phyloP scores from a whole-genome alignment of 2,888 invertebrate genomes.

The Meloe dianella region DNA sequence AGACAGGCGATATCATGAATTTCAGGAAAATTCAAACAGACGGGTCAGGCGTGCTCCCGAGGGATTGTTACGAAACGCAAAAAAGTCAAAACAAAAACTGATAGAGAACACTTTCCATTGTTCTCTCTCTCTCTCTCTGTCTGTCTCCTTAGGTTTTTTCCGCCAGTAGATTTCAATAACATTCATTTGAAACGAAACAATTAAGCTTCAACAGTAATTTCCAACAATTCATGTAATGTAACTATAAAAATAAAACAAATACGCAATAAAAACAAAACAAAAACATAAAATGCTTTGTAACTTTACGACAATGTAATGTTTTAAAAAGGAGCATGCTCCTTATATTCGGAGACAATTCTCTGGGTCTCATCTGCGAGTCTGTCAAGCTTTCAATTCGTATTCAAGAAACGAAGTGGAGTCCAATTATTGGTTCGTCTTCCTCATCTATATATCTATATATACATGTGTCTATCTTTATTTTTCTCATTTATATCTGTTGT shows the following conservation, averaged over 20 bases:
- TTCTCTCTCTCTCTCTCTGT: background rate
- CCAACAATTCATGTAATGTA: background rate
- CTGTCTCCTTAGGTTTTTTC: too few species aligned
- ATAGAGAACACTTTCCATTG: background rate
- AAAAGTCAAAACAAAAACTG: conserved; percentile 1
- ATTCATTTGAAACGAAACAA: background rate
- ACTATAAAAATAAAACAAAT: background rate
- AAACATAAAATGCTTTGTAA: background rate
- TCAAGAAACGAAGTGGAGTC: conserved; percentile 41
- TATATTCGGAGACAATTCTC: conserved; percentile 40
- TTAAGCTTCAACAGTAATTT: background rate
- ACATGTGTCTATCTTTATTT: conserved; percentile 26
- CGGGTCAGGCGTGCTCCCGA: background rate
- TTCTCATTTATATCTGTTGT: background rate
- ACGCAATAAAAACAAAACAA: background rate
- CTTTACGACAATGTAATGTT: background rate
- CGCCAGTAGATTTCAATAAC: background rate
- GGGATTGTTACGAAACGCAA: background rate
- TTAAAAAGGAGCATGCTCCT: conserved; percentile 32
- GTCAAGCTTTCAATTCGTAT: conserved; percentile 41
- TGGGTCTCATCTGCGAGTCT: conserved; percentile 41
- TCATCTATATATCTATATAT: conserved; percentile 33
- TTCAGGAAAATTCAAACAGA: conserved; percentile 9
- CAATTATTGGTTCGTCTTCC: conserved; percentile 46
- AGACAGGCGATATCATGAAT: background rate